Conservation (phyloP, 2,888 invertebrate species). For the Rhingia rostrata region DNA sequence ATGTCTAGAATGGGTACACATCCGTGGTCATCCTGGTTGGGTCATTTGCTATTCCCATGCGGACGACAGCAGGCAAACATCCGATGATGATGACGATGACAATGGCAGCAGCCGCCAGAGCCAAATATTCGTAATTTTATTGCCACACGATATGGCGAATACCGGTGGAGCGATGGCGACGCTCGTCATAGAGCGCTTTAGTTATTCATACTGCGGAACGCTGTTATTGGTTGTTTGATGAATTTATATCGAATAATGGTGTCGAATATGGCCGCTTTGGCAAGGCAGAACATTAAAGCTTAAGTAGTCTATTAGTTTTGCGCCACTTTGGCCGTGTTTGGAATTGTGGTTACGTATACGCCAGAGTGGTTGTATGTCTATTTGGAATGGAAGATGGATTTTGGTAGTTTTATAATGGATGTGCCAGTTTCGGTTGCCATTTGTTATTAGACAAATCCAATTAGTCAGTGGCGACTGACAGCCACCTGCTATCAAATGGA, state of each 20-base stretch:
- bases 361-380: not conserved
- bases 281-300: constrained; percentile 14
- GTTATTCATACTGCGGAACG: constrained; percentile 37
- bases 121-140: constrained; percentile 58
- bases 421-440: not conserved
- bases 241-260: constrained; percentile 58
- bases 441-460: not conserved
- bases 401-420: not conserved
- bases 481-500: too few relatives aligned
- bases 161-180: not conserved
- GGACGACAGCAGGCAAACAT: constrained; percentile 15
- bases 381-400: not conserved
- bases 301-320: constrained; percentile 50
- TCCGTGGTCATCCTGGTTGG: constrained; percentile 24
- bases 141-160: constrained; percentile 8
- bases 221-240: constrained; percentile 50
- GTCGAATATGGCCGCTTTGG: constrained; percentile 8
- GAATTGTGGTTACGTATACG: not conserved
- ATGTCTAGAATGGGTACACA: constrained; percentile 46
- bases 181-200: constrained; percentile 16
- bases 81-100: constrained; percentile 50
- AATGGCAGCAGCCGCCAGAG: constrained; percentile 47
- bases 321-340: constrained; percentile 1
- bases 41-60: constrained; percentile 62
- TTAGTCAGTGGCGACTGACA: not conserved